Evolutionary conservation across 2,888 invertebrate species (phyloP).

Genomic region (Apamea monoglypha): DNA sequence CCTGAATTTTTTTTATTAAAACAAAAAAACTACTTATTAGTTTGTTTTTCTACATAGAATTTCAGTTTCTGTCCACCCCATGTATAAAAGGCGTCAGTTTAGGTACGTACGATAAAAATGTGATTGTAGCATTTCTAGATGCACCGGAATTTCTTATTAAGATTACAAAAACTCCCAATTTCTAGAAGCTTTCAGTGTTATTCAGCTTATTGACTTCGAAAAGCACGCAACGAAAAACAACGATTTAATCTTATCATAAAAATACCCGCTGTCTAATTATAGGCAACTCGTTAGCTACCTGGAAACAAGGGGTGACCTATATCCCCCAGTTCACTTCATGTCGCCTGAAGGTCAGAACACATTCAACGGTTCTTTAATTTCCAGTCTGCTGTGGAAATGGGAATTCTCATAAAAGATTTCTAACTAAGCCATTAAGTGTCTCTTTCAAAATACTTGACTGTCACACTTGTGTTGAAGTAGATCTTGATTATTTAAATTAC

Average conservation of each 20-base stretch:
- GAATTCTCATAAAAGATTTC: slow-evolving; percentile 7
- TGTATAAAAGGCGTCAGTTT: neutral
- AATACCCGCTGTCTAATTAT: slow-evolving; percentile 9
- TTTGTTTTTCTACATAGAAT: neutral
- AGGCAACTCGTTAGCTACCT: slow-evolving; percentile 20
- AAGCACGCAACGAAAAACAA: neutral
- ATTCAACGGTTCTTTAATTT: slow-evolving; percentile 28
- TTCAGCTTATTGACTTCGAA: neutral
- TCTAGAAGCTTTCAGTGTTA: neutral
- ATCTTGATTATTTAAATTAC: slow-evolving; percentile 14
- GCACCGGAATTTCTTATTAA: neutral
- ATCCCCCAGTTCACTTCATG: slow-evolving; percentile 30
- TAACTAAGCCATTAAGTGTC: neutral
- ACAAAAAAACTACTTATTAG: too few species aligned
- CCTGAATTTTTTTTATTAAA: neutral
- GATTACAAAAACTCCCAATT: neutral
- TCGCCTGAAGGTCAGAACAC: slow-evolving; percentile 32
- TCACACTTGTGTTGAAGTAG: neutral
- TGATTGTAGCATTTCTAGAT: neutral
- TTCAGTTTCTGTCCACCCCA: rapidly evolving
- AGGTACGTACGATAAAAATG: neutral
- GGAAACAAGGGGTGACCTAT: slow-evolving; percentile 49
- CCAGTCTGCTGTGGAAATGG: slow-evolving; percentile 14
- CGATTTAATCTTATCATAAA: neutral
- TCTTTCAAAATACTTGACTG: neutral